A percentile compares a stretch with the other conserved stretches of the same genome.
phyloP scores from a whole-genome alignment of 2,797 vertebrate genomes.

The Threskiornis aethiopicus region DNA sequence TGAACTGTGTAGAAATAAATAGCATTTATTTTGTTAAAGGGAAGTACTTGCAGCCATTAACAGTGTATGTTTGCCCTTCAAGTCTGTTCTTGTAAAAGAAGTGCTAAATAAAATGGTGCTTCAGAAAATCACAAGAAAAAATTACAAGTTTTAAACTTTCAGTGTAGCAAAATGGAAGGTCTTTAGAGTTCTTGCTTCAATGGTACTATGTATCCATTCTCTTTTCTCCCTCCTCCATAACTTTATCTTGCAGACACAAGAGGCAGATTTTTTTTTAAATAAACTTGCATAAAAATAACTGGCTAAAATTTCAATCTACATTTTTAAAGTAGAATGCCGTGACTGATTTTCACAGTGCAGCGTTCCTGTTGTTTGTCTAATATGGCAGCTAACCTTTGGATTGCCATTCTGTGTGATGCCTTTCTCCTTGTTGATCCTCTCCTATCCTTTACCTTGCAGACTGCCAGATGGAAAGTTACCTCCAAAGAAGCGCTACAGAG shows the following conservation, averaged over 20 bases:
- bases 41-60: background rate
- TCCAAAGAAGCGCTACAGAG: slow-evolving; percentile 97
- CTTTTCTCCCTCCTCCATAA: background rate
- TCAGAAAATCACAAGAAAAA: background rate
- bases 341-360: background rate
- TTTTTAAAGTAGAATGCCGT: background rate
- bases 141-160: background rate
- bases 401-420: background rate
- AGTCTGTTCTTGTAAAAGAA: background rate
- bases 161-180: background rate
- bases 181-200: background rate
- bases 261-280: background rate
- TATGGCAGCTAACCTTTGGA: background rate
- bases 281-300: background rate
- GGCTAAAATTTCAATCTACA: background rate
- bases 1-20: background rate
- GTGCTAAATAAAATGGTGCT: background rate
- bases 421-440: background rate
- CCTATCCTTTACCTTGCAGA: slow-evolving; percentile 74
- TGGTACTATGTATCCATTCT: background rate
- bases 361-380: background rate
- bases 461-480: slow-evolving; percentile 98
- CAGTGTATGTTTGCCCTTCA: background rate
- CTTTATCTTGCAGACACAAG: background rate
- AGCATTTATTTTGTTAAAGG: background rate